Evolutionary conservation across 1,140 invertebrate species (phyloP), one percentile per base, ranked within the genome.

Genomic region (Zophobas atratus): DNA sequence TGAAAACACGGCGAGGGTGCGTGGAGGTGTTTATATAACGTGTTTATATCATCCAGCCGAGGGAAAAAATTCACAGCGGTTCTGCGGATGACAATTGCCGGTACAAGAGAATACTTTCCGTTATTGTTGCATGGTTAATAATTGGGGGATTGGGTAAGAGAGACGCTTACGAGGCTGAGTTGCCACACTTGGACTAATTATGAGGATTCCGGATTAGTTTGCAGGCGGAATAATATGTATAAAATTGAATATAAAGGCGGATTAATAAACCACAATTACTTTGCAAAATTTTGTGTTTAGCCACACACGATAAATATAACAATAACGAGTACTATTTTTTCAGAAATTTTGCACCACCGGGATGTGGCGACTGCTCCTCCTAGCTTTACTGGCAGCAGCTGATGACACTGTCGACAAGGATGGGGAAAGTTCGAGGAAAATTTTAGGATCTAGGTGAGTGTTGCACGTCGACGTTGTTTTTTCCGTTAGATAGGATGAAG

Each of bases 371-470:
- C 39, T 67, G 60, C 38, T 67, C 0, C 60, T 67, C 20, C 60
- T 67, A 38, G 39, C 60, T 39, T n/a, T 67, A n/a, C 2, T 43
- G 60, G 60, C 60, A 8, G 35, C 51, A 4, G 39, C 48, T n/a
- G 70, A 70, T 35, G 55, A 67, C 33, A 46, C 73, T 8, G 55
- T 60, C 43, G 78, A 80, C 33, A 70, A 49, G 1, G 77, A 76
- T 56, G 78, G 81, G 4, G 83, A 85, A 49, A 71, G 51, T 36
- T 84, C 84, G 0, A 83, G 84, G 75, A 85, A 82, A 80, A 82
- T 85, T 46, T 70, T 85, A 43, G 84, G 84, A 70, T 83, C 82
- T 6, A 85, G 84, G 84, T 84, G 78, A 79, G 49, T 76, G 20
- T 20, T 20, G 20, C 20, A 20, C 20, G 20, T 20, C 20, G 46